A percentile compares a stretch with the other conserved stretches of the same genome.
phyloP scores from a whole-genome alignment of 2,888 invertebrate species.

The Branchipolynoe longqiensis region DNA sequence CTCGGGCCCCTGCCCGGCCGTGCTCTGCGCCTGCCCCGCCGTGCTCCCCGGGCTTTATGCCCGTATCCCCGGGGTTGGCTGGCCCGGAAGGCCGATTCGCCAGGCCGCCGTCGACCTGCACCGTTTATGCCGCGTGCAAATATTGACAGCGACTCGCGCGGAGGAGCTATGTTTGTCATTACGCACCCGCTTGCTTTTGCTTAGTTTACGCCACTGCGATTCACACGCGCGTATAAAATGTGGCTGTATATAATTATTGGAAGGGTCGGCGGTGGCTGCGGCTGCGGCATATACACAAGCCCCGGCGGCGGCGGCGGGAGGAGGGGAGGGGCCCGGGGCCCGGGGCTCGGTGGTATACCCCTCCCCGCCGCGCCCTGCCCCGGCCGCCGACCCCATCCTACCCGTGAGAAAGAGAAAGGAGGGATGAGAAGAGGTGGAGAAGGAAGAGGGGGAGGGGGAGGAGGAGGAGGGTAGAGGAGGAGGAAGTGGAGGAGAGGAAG shows the following conservation, averaged over 20 bases:
- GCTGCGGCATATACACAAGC: conserved; percentile 28
- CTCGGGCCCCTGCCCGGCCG: no score
- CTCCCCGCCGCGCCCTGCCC: neutral
- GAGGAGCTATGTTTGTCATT: conserved; percentile 49
- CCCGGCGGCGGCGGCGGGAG: neutral
- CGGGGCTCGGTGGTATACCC: neutral
- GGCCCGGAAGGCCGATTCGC: no score
- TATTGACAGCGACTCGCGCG: conserved; percentile 52
- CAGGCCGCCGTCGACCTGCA: no score
- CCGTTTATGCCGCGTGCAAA: conserved; percentile 33
- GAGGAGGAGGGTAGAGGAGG: no score
- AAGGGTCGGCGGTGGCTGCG: neutral
- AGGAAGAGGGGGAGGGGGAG: no score
- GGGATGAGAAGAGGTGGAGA: no score
- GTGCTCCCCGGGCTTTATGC: no score
- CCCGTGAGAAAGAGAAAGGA: no score
- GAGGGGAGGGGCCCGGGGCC: neutral
- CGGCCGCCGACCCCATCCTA: no score
- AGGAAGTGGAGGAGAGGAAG: no score
- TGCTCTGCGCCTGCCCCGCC: no score
- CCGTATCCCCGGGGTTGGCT: no score
- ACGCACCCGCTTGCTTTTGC: conserved; percentile 33
- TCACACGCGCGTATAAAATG: conserved; percentile 56
- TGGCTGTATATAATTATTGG: conserved; percentile 51
- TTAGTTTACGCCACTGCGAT: conserved; percentile 45